Conservation (phyloP, 2,113 vertebrate species). For the Erpornis zantholeuca region DNA sequence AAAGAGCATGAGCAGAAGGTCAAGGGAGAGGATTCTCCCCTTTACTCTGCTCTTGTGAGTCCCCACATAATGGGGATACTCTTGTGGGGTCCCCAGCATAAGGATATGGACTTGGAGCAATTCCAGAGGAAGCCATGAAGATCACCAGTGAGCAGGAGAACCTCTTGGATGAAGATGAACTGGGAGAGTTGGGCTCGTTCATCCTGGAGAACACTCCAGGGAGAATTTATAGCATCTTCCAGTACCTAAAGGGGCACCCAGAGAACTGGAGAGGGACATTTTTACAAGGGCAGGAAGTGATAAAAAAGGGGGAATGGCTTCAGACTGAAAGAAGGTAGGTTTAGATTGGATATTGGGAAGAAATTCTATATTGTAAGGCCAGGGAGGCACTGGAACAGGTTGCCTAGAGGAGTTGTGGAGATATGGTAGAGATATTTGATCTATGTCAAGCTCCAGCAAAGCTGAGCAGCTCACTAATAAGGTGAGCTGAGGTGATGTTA, state of each 20-base stretch:
- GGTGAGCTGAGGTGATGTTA: background rate
- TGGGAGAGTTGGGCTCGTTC: background rate
- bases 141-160: fast-evolving
- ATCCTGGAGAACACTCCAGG: background rate
- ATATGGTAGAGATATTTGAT: too few relatives aligned
- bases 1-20: background rate
- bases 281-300: background rate
- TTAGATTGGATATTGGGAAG: background rate
- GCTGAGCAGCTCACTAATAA: background rate
- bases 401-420: background rate
- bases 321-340: background rate
- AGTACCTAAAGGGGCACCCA: background rate
- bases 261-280: background rate
- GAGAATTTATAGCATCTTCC: background rate
- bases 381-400: background rate
- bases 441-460: background rate
- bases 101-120: background rate
- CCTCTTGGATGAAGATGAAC: fast-evolving
- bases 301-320: background rate
- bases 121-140: background rate
- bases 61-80: too few relatives aligned
- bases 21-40: fast-evolving
- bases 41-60: background rate
- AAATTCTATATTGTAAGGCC: background rate
- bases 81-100: fast-evolving